A percentile compares a stretch with the other conserved stretches of the same genome.
phyloP scores from a whole-genome alignment of 1,140 invertebrate species.

The Meloidogyne floridensis region DNA sequence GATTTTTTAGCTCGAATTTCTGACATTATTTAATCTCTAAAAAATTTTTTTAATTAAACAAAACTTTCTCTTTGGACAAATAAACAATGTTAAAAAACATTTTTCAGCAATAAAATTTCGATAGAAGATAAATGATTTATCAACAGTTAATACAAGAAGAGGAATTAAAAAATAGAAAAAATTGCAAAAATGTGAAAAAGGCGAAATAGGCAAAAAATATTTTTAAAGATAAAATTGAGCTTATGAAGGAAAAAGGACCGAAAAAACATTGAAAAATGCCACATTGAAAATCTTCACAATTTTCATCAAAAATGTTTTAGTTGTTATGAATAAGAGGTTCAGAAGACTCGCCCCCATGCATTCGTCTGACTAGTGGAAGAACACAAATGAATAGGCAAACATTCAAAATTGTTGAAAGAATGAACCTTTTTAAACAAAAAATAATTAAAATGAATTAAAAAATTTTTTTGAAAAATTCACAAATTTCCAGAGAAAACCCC shows the following conservation, averaged over 20 bases:
- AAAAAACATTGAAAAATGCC: neutral
- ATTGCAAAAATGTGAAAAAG: neutral
- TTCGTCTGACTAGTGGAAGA: slow-evolving; percentile 40
- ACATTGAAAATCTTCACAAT: neutral
- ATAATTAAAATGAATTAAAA: neutral
- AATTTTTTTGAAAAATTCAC: too few relatives aligned
- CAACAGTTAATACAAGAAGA: too few relatives aligned
- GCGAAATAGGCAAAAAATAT: neutral
- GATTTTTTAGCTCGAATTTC: slow-evolving; percentile 53
- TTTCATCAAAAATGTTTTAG: neutral
- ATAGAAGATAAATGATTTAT: too few relatives aligned
- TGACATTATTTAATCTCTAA: neutral
- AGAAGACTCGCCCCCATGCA: slow-evolving; percentile 31
- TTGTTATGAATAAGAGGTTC: slow-evolving; percentile 35
- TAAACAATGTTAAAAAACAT: too few relatives aligned
- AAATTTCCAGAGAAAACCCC: too few relatives aligned
- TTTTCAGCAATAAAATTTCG: too few relatives aligned
- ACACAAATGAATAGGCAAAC: slow-evolving; percentile 45
- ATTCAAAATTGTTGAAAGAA: slow-evolving; percentile 46
- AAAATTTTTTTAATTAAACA: neutral
- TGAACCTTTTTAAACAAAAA: slow-evolving; percentile 20
- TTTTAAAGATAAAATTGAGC: neutral
- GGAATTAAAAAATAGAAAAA: neutral
- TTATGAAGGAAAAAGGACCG: neutral
- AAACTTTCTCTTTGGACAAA: neutral